A percentile compares a stretch with the other conserved stretches of the same genome.
These are phyloP conservation scores for Macquaria ambigua DNA, from an alignment of 2,113 vertebrate species.

Conservation along the genomic window DNA sequence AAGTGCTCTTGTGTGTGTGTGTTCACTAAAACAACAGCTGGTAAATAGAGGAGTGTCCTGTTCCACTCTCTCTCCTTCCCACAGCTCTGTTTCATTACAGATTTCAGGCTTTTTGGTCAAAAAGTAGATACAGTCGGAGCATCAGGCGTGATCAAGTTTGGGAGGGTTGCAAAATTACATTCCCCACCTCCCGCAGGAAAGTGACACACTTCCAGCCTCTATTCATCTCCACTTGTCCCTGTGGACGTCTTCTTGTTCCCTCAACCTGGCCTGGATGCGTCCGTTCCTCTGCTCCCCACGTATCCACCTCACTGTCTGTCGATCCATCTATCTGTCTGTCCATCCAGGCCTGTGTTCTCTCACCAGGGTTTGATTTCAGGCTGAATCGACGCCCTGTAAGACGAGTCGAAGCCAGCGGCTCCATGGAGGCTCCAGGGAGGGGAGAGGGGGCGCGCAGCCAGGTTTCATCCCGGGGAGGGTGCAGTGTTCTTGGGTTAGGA, in stretches of 20 bases:
- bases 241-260: conserved; percentile 62
- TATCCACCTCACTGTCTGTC: conserved; percentile 60
- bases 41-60: conserved; percentile 56
- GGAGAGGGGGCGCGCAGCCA: conserved; percentile 67
- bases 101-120: conserved; percentile 60
- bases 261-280: conserved; percentile 61
- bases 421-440: conserved; percentile 76
- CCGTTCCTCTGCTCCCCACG: conserved; percentile 39
- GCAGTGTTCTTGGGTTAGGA: conserved; percentile 80
- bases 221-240: conserved; percentile 63
- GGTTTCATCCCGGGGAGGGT: conserved; percentile 80
- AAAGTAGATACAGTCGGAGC: conserved; percentile 5
- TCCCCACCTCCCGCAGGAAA: conserved; percentile 47
- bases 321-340: conserved; percentile 73
- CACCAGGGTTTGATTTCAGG: conserved; percentile 83
- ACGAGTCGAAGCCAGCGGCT: conserved; percentile 79
- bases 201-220: conserved; percentile 67
- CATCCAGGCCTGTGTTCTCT: conserved; percentile 74
- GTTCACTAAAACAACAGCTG: conserved; percentile 72
- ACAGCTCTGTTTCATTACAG: conserved; percentile 43
- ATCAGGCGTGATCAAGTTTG: conserved; percentile 36
- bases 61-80: conserved; percentile 50
- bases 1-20: conserved; percentile 27
- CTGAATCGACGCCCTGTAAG: conserved; percentile 85
- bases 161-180: conserved; percentile 10